Conservation (phyloP, 2,888 invertebrate genomes). For the Selenia dentaria region DNA sequence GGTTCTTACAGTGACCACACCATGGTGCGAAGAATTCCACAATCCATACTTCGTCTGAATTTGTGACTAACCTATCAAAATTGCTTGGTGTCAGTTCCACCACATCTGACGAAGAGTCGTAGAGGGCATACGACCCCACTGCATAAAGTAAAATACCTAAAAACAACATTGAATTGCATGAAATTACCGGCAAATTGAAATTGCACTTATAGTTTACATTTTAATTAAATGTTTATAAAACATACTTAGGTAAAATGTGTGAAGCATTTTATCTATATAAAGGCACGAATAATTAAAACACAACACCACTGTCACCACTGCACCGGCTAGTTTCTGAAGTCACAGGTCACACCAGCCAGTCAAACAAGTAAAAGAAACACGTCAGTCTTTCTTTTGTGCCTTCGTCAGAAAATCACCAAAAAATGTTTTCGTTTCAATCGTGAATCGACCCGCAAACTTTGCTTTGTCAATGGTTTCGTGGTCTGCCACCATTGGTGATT, state of each 20-base stretch:
- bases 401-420: too few species aligned
- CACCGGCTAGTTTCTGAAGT: slow-evolving; percentile 43
- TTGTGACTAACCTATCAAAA: slow-evolving; percentile 93
- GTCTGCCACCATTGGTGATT: slow-evolving; percentile 60
- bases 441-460: slow-evolving; percentile 22
- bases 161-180: slow-evolving; percentile 37
- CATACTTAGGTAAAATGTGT: slow-evolving; percentile 64
- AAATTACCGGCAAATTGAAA: slow-evolving; percentile 44
- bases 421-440: too few species aligned
- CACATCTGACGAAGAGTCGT: slow-evolving; percentile 90
- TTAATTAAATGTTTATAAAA: slow-evolving; percentile 58
- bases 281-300: slow-evolving; percentile 40
- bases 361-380: too few species aligned
- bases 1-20: slow-evolving; percentile 96
- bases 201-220: slow-evolving; percentile 37
- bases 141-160: slow-evolving; percentile 68
- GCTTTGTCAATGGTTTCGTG: slow-evolving; percentile 79
- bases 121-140: slow-evolving; percentile 77
- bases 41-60: slow-evolving; percentile 95
- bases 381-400: too few species aligned
- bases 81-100: slow-evolving; percentile 94
- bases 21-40: slow-evolving; percentile 99
- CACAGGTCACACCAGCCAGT: too few species aligned
- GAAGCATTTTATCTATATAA: slow-evolving; percentile 54
- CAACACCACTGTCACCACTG: slow-evolving; percentile 22